Base-by-base conservation (phyloP, 2,113 vertebrate genomes). In the Hydrochoerus hydrochaeris region DNA sequence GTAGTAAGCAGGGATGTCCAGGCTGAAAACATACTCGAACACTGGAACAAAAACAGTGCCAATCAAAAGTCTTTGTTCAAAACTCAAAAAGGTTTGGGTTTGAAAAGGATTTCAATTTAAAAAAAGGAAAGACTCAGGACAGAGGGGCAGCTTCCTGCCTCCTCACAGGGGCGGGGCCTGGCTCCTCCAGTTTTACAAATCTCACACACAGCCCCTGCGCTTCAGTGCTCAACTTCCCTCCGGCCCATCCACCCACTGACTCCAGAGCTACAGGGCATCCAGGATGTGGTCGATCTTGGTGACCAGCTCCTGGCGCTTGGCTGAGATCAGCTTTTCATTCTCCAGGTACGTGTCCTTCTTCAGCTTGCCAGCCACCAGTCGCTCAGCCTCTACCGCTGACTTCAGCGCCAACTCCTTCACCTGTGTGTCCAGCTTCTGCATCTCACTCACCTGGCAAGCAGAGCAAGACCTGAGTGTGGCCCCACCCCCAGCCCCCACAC, bases 301-400 rank as follows among this genome's bases (percentile, higher is more conserved):
- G 95, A 99, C 98, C 84, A 99, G 98, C 98, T 99, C 99, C 97
- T 99, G 99, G 44, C 99, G 99, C 98, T 99, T 99, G 98, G 96
- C 97, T 17, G 98, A 98, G 98, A 99, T 99, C 71, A 98, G 98
- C 98, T 99, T 99, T 98, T 99, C 99, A 0, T 99, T 99, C 96
- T 99, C 99, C 0, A 99, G 98, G 98, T 99, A 99, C 0, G 99
- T 99, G 95, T 99, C 99, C 98, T 99, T 99, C 99, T 99, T 99
- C 69, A 99, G 99, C 96, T 99, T 99, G 44, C 99, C 99, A 0
- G 99, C 99, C 63, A 99, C 99, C 97, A 99, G 98, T 11, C 99
- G 99, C 98, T 99, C 99, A 0, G 99, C 99, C 97, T 99, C 99
- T 60, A 99, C 99, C 0, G 99, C 99, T 0, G 99, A 99, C 96